Base-by-base conservation (phyloP, 2,888 invertebrate species). In the Acanthacorydalis orientalis region DNA sequence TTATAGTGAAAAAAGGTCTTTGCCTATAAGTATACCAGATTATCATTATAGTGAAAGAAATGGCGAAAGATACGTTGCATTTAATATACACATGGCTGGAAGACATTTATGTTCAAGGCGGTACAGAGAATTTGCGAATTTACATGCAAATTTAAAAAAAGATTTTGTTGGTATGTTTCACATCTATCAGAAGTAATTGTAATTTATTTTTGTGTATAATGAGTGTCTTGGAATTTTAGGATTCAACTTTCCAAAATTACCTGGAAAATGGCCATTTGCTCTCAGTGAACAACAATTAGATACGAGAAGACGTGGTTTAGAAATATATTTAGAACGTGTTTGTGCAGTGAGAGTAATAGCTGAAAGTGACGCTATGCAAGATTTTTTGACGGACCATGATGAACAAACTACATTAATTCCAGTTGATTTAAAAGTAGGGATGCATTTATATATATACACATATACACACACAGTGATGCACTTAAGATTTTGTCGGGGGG, bases 31-130 rank as follows among this genome's bases (percentile, higher is more conserved):
- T 62, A 85, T 98, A 58, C 98, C 98, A 35, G 95, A 96, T 70
- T 97, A 95, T 67, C 86, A 91, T 59, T 82, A 86, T 52, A 77
- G 90, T 52, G 89, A 90, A 62, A 72, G 86, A 55, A 80, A 82
- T 55, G 89, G 89, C 46, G 88, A 96, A 58, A 82, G 88, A 55
- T 96, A 81, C 69, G 92, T 95, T 56, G 92, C 81, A 9, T 98
- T 90, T 69, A 97, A 97, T 64, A 95, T 98, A 52, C 95, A 98
- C 67, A 97, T 98, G 96, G 97, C 98, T 7, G 97, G 97, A 0
- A 72, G 97, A 34, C 97, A 97, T 64, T 72, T 98, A 47, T 98
- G 98, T 68, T 96, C 96, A 44, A 74, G 97, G 45, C 75, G 98
- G 37, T 98, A 97, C 65, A 76, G 93, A 51, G 98, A 98, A 70